phyloP scores from a whole-genome alignment of 2,113 vertebrate genomes.

The Pelecanoides urinatrix region DNA sequence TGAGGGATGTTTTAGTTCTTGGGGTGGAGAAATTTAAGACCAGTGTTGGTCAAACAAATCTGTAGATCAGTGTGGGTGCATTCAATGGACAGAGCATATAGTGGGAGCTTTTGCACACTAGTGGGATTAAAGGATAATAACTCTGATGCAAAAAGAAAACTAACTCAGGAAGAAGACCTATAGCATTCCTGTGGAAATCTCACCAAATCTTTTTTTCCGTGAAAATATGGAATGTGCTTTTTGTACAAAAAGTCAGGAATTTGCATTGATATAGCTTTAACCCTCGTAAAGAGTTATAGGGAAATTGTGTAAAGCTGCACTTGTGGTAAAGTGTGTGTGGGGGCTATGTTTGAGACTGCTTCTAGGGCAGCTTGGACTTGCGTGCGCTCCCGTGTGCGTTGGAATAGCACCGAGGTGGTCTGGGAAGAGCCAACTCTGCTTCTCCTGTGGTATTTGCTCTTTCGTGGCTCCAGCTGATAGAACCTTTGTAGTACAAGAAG shows the following conservation, averaged over 20 bases:
- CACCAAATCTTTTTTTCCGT: background rate
- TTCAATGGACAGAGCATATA: background rate
- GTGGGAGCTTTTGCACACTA: background rate
- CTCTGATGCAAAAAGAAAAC: background rate
- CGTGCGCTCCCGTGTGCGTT: rapidly evolving
- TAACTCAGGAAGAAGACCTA: background rate
- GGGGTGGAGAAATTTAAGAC: background rate
- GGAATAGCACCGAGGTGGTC: background rate
- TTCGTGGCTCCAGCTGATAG: background rate
- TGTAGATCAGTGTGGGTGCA: background rate
- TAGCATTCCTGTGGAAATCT: background rate
- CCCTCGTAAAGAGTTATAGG: rapidly evolving
- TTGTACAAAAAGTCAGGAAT: background rate
- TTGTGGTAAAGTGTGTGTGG: rapidly evolving
- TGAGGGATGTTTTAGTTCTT: background rate
- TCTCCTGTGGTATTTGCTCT: background rate
- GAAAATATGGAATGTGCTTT: background rate
- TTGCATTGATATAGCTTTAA: background rate
- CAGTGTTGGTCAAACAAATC: background rate
- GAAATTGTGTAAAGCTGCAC: background rate
- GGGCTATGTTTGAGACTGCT: background rate
- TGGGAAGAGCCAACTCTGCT: background rate
- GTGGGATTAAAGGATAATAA: background rate
- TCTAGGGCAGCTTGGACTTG: background rate
- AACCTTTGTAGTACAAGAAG: background rate